Base-by-base conservation (phyloP, 2,797 vertebrate species). In the Lagocephalus sceleratus region DNA sequence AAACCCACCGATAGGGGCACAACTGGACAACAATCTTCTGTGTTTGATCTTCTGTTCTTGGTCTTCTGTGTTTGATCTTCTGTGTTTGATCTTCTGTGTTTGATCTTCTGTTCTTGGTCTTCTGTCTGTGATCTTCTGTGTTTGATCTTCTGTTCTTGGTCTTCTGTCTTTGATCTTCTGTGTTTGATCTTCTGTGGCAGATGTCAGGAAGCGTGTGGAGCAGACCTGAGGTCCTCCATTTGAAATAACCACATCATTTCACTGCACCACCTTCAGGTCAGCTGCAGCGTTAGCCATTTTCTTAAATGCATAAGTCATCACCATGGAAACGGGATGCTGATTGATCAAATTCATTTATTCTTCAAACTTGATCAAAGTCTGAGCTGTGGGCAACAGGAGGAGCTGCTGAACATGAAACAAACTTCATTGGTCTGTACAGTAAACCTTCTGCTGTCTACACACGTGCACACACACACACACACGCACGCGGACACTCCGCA, bases 291-390 rank as follows among this genome's bases (percentile, higher is more conserved):
- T 92, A 81, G 66, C 64, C 3, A 75, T 77, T 51, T 55, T 54
- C 85, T 90, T 90, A 89, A n/a, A n/a, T n/a, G n/a, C n/a, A 88
- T 93, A 91, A 92, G 89, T 93, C 93, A 92, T 93, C 93, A 94
- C 91, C 91, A 94, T 93, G 91, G 91, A 93, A 94, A 95, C 92
- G 94, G 92, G 92, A 95, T 94, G 92, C 92, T 90, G 87, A 89
- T 85, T 92, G 83, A 59, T 91, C 90, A 93, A 93, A 87, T 32
- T 12, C 29, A 71, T 92, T 91, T 87, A 87, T 81, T 82, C 50
- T 51, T 65, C 88, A 89, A 25, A 83, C 87, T 79, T 81, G 87
- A 92, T 93, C 91, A 93, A 91, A 93, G 90, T 90, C 90, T 91
- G 85, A 92, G 69, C 67, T 69, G 81, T 83, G 56, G 75, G 68